Conservation (phyloP, 2,888 invertebrate species). For the Spicauda simplicius region DNA sequence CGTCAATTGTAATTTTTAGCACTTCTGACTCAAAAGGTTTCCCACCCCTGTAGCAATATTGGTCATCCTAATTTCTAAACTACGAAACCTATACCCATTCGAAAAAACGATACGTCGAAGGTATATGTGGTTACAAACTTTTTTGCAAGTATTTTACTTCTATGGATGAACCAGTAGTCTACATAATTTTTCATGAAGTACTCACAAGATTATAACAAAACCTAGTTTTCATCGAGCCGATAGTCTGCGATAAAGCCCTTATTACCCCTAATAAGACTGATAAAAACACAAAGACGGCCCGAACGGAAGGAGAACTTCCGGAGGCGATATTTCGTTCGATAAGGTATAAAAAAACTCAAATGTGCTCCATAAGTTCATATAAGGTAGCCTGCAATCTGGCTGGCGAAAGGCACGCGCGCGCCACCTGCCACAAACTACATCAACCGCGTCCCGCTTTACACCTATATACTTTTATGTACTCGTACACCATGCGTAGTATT, state of each 20-base stretch:
- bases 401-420: not conserved
- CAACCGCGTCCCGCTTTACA: not conserved
- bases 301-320: slow-evolving; percentile 22
- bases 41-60: too few species aligned
- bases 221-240: not conserved
- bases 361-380: not conserved
- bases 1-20: too few species aligned
- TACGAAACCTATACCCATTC: too few species aligned
- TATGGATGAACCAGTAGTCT: too few species aligned
- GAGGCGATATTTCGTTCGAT: slow-evolving; percentile 20
- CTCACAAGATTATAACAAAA: too few species aligned
- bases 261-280: not conserved
- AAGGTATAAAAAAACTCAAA: not conserved
- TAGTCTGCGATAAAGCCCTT: not conserved
- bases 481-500: not conserved
- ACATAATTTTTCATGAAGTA: too few species aligned
- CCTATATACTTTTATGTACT: not conserved
- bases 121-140: too few species aligned
- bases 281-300: not conserved
- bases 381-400: not conserved
- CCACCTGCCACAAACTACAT: not conserved
- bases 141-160: too few species aligned
- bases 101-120: too few species aligned
- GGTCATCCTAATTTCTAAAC: too few species aligned
- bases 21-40: too few species aligned